A percentile compares a stretch with the other conserved stretches of the same genome.
phyloP scores from a whole-genome alignment of 2,113 vertebrate genomes.

The Archilochus colubris region DNA sequence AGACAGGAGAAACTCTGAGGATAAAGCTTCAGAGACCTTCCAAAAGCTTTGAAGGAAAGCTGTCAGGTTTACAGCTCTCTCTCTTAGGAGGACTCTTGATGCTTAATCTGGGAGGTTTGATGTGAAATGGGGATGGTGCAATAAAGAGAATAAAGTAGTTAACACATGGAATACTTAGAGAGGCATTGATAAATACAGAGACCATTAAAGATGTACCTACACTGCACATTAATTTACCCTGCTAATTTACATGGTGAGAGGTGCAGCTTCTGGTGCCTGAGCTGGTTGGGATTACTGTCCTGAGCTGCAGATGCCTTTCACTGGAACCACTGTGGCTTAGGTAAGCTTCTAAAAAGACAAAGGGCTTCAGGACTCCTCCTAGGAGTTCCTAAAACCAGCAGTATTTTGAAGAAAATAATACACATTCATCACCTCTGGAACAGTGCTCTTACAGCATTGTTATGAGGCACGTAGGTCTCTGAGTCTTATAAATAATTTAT shows the following conservation, averaged over 20 bases:
- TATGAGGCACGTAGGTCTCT: neutral
- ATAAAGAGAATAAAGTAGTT: neutral
- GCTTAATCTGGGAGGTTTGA: neutral
- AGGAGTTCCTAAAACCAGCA: neutral
- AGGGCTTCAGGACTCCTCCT: neutral
- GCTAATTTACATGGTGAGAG: neutral
- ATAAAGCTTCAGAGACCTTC: neutral
- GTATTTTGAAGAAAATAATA: neutral
- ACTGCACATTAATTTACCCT: neutral
- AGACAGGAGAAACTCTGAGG: neutral
- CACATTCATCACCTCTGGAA: neutral
- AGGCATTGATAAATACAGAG: neutral
- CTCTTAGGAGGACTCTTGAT: neutral
- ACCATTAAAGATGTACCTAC: neutral
- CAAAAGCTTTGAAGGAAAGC: neutral
- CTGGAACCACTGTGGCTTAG: neutral
- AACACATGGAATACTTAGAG: neutral
- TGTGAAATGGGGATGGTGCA: neutral
- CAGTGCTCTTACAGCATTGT: neutral
- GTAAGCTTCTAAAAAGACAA: neutral
- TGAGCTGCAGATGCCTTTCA: neutral
- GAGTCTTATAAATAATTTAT: neutral
- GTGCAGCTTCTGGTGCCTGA: neutral
- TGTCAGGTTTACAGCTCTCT: neutral
- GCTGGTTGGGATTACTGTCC: neutral